Base-by-base conservation (phyloP, 2,113 vertebrate genomes). In the Polypterus senegalus region DNA sequence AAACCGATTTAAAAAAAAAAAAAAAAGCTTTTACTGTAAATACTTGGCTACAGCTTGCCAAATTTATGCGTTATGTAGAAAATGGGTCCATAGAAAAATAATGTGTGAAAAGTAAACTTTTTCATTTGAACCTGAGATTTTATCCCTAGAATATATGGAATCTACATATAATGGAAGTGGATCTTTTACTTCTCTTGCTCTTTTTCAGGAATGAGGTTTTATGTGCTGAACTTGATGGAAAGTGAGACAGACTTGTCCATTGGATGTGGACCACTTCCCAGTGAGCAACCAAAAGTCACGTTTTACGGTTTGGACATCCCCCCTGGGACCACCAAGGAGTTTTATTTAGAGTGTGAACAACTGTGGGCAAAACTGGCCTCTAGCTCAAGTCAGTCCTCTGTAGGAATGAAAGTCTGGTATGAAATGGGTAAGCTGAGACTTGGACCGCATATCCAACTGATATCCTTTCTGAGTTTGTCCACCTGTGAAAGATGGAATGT, bases 261-360 rank as follows among this genome's bases (percentile, higher is more conserved):
- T 27, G 61, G 61, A 45, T 57, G 61, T 63, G 61, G 61, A 27
- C 47, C 53, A 5, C 45, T 27, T 47, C 61, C 61, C 9, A 11
- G 43, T 11, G 10, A 6, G 55, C 46, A 63, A 4, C 8, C n/a
- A 27, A 51, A 5, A 9, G 43, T 47, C 9, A 57, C 7, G 8
- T n/a, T 63, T 47, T 48, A 53, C 10, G 7, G 43, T 43, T 9
- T 48, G 11, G 1, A 48, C 47, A 7, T 56, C 7, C 47, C 43
- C 9, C 54, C 54, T 10, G 54, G 54, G 6, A 8, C 6, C 61
- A 56, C 46, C 9, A 47, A 2, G 45, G 11, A 55, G n/a, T 4
- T 8, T 11, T 47, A 55, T 54, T 57, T 54, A 9, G 7, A 52
- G 4, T 63, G 61, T 47, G 43, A 45, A 3, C 9, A 7, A 3